Conservation (phyloP, 2,797 vertebrate species). For the Pantherophis alleghaniensis region DNA sequence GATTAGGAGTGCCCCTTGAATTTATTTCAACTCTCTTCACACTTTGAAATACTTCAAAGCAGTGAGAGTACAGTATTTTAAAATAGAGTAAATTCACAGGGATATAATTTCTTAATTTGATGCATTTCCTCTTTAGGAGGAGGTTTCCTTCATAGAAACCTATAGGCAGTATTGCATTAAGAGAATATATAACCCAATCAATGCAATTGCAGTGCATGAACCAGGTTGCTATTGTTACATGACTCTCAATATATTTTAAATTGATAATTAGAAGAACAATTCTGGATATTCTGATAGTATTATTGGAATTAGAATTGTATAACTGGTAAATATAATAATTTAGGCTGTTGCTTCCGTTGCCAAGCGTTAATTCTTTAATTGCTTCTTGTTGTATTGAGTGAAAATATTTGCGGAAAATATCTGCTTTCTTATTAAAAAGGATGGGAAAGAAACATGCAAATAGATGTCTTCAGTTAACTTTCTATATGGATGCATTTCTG, state of each 20-base stretch:
- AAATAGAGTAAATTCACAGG: too few species aligned
- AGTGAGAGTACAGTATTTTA: too few species aligned
- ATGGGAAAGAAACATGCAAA: background rate
- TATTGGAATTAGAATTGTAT: conserved; percentile 44
- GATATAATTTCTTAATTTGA: too few species aligned
- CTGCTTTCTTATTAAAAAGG: background rate
- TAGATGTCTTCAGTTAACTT: background rate
- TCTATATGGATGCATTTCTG: background rate
- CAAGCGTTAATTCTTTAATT: conserved; percentile 30
- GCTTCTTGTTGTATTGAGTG: conserved; percentile 9
- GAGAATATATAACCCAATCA: too few species aligned
- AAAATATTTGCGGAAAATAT: background rate
- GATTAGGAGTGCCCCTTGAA: too few species aligned
- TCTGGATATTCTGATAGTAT: conserved; percentile 43
- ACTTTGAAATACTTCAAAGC: too few species aligned
- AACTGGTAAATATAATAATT: conserved; percentile 34
- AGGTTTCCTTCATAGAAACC: too few species aligned
- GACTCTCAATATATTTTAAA: background rate
- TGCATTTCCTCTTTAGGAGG: too few species aligned
- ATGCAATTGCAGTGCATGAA: too few species aligned
- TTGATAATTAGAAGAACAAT: conserved; percentile 23
- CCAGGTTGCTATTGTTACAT: background rate
- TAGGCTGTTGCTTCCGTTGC: conserved; percentile 24
- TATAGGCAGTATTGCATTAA: too few species aligned
- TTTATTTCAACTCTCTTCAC: too few species aligned